Percentiles rank a stretch among this genome's conserved stretches.
Conservation (phyloP, 2,888 invertebrate species). For the Hypomecis punctinalis region DNA sequence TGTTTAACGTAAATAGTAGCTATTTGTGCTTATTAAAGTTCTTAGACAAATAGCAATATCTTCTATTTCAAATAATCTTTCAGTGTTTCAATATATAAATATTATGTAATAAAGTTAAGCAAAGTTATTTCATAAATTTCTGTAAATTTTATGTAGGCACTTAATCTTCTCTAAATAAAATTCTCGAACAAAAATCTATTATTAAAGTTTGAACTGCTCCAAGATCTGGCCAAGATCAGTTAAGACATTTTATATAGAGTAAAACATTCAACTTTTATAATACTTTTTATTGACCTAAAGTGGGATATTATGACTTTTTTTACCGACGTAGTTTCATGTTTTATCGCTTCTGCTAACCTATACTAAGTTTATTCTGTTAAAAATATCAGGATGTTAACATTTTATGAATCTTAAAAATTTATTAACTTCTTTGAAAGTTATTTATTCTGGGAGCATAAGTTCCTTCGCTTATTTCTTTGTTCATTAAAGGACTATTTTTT, state of each 20-base stretch:
- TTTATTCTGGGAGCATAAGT: not conserved
- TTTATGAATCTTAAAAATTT: constrained; percentile 32
- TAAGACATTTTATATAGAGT: constrained; percentile 10
- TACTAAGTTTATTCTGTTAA: constrained; percentile 30
- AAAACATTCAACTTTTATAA: constrained; percentile 19
- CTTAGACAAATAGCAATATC: no score
- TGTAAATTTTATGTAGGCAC: no score
- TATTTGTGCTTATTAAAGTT: no score
- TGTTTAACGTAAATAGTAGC: no score
- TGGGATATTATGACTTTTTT: constrained; percentile 25
- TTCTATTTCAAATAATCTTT: no score
- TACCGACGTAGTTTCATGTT: constrained; percentile 33
- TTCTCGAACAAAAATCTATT: no score
- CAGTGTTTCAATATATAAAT: no score
- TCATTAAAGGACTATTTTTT: no score
- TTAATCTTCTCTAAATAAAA: no score
- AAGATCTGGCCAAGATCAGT: constrained; percentile 2
- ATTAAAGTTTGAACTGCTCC: not conserved
- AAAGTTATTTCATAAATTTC: no score
- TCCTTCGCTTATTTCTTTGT: not conserved
- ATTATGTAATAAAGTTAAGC: no score
- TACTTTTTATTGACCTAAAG: constrained; percentile 27
- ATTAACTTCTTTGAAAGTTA: constrained; percentile 18
- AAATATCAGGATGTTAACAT: constrained; percentile 29
- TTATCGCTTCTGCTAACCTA: constrained; percentile 36